Evolutionary conservation across 2,113 vertebrate genomes (phyloP).

Genomic region (Aix galericulata): DNA sequence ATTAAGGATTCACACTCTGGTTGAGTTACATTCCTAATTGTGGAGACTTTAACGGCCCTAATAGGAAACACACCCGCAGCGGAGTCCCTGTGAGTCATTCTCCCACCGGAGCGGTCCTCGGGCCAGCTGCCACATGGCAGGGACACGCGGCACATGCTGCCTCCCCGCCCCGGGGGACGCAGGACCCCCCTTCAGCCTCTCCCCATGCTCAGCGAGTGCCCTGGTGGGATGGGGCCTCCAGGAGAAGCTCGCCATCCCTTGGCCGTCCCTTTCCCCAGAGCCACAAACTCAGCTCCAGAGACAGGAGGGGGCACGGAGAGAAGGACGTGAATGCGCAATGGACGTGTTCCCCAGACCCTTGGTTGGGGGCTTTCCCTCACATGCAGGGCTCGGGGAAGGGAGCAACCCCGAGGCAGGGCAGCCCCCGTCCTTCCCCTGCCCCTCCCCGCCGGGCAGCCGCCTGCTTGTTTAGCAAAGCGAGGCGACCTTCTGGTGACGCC

Average conservation of each 20-base stretch:
- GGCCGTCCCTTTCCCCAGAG: fast-evolving
- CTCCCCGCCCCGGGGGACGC: fast-evolving
- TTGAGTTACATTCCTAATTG: slow-evolving; percentile 70
- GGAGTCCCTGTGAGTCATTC: slow-evolving; percentile 42
- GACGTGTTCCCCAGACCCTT: fast-evolving
- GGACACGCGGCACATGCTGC: not conserved
- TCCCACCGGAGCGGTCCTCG: slow-evolving; percentile 4
- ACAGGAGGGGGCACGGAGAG: not conserved
- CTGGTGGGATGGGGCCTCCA: fast-evolving
- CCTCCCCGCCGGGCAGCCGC: not conserved
- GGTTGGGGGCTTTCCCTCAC: not conserved
- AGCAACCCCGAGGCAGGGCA: fast-evolving
- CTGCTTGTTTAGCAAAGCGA: not conserved
- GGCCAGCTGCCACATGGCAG: slow-evolving; percentile 28
- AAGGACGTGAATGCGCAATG: fast-evolving
- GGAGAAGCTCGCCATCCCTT: fast-evolving
- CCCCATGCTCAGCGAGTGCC: not conserved
- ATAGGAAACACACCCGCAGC: slow-evolving; percentile 68
- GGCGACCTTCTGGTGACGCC: not conserved
- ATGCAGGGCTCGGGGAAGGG: not conserved
- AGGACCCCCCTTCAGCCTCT: not conserved
- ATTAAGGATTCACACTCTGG: slow-evolving; percentile 76
- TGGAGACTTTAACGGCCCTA: slow-evolving; percentile 66
- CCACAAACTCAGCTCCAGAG: not conserved
- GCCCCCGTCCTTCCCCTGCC: not conserved